Evolutionary conservation across 2,888 invertebrate genomes (phyloP), one percentile per base, ranked within the genome.

Genomic region (Pterostichus madidus): DNA sequence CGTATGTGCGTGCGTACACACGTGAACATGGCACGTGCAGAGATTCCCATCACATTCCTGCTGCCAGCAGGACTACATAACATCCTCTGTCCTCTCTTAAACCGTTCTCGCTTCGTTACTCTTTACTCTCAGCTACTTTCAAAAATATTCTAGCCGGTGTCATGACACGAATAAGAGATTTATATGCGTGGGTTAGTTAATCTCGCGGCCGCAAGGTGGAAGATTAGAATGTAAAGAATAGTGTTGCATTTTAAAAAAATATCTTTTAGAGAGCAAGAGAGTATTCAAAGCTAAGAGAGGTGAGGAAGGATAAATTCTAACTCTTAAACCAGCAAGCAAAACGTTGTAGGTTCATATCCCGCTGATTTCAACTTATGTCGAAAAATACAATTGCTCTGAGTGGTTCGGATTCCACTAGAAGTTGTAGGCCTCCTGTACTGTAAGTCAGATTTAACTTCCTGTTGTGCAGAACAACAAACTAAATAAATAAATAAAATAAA

Each of bases 141-240:
- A 13, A 53, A n/a, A 13, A 7, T 53, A 3, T 15, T 8, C 39
- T 39, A 7, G 24, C 10, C 6, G 8, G 31, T 59, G 31, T 59
- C 59, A 31, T 31, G 17, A 17, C 17, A 15, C 5, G 64, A 64
- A 64, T 64, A 64, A 64, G 64, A 35, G 64, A 64, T 64, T 64
- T 35, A 64, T n/a, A 35, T 39, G 64, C 5, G 32, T 7, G 64
- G 15, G 35, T 64, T 64, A 64, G 35, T 64, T 64, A 13, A 32
- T 56, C 64, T 39, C 15, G 35, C 2, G 2, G n/a, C 35, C 64
- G 15, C 64, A 32, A 8, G 64, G 32, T 32, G 1, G 39, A 5
- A 32, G 32, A 32, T 2, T n/a, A n/a, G 64, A 13, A 7, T 39
- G 39, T 5, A 8, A 8, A 35, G 5, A 31, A 35, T 32, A 0